Base-by-base conservation (phyloP, 2,113 vertebrate genomes). In the Oreamnos americanus region DNA sequence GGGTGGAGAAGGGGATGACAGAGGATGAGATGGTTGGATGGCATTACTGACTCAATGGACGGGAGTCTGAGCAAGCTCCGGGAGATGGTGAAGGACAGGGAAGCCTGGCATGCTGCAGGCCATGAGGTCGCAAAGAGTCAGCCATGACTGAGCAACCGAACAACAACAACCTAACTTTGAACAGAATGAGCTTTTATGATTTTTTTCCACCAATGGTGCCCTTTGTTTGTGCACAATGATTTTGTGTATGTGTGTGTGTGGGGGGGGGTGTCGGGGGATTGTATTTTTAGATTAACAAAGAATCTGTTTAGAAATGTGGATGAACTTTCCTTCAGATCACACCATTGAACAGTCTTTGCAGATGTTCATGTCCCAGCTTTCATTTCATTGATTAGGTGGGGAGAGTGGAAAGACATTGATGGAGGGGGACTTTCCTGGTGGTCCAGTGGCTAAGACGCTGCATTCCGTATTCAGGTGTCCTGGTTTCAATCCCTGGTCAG, bases 311-410 rank as follows among this genome's bases (percentile, higher is more conserved):
- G 49, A 87, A 76, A 57, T n/a, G 51, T 82, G 76, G 21, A 2
- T 90, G 23, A 71, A 96, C 33, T 98, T 96, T 89, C 86, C 93
- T 88, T 78, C 60, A 83, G 87, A 82, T 79, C 60, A 97, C 11
- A 51, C 64, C 2, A 0, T 78, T 58, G 76, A 95, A 71, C 94
- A 91, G 62, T 96, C 88, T 97, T 94, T 67, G 45, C 16, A 11
- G 47, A 16, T 94, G 23, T 33, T 67, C 71, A 1, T 25, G 81
- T 55, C 74, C 25, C 83, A 95, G 19, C 19, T 93, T 17, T 83
- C 96, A 13, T 87, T 97, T 96, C 3, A 36, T 93, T 97, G 97
- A 81, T 91, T 8, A 86, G 0, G 87, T 87, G 89, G 21, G 76
- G 97, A 96, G 71, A 30, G 25, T 26, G 16, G 51, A 17, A 87